A percentile compares a stretch with the other conserved stretches of the same genome.
Evolutionary conservation across 2,113 vertebrate genomes (phyloP).

Genomic region (Orcinus orca): DNA sequence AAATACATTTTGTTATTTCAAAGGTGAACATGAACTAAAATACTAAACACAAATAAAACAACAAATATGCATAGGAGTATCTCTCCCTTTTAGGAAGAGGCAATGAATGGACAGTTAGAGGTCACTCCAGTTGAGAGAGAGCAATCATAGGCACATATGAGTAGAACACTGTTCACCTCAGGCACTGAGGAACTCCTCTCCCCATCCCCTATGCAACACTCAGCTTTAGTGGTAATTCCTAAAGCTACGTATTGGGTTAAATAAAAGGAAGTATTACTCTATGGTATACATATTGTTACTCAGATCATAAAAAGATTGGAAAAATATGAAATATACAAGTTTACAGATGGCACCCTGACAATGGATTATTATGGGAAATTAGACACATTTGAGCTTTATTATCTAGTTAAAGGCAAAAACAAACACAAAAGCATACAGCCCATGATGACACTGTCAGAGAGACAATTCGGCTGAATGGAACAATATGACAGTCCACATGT

Average conservation of each 20-base stretch:
- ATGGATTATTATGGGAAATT: neutral
- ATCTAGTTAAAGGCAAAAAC: constrained; percentile 24
- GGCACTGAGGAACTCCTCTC: neutral
- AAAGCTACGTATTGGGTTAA: neutral
- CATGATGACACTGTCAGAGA: neutral
- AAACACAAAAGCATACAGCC: neutral
- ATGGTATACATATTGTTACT: neutral
- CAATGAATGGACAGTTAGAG: neutral
- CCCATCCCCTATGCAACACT: rapidly evolving
- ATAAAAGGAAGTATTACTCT: neutral
- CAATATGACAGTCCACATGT: neutral
- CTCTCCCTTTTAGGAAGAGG: neutral
- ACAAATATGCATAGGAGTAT: no score
- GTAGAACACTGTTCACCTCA: neutral
- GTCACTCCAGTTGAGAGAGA: neutral
- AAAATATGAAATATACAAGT: neutral
- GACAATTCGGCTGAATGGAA: neutral
- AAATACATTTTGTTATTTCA: neutral
- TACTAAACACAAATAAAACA: neutral
- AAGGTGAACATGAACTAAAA: neutral
- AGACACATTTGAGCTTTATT: constrained; percentile 31
- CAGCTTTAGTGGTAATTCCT: neutral
- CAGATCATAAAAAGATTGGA: neutral
- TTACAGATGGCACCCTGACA: neutral
- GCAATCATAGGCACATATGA: neutral